Percentiles rank a stretch among this genome's conserved stretches.
phyloP scores from a whole-genome alignment of 1,140 invertebrate genomes.

The Lepidurus couesii region DNA sequence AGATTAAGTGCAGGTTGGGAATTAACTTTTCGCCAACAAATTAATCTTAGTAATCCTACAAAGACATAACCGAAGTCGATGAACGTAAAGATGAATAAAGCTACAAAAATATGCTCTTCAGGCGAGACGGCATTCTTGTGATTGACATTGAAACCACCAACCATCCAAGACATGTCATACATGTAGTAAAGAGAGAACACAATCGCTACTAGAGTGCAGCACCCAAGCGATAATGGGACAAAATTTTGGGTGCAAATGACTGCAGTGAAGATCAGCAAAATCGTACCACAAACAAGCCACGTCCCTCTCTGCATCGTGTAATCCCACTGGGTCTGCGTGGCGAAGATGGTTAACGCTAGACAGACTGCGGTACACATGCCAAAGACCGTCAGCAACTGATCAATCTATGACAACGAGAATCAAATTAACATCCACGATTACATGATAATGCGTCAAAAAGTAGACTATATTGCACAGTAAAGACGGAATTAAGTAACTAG shows the following conservation, averaged over 20 bases:
- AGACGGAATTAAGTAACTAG: conserved; percentile 29
- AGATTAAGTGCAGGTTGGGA: no score
- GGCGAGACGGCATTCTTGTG: conserved; percentile 55
- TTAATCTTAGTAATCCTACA: conserved; percentile 59
- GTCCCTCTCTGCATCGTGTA: conserved; percentile 49
- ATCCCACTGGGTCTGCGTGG: conserved; percentile 47
- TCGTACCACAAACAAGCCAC: conserved; percentile 48
- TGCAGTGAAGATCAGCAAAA: conserved; percentile 50
- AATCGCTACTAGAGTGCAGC: conserved; percentile 50
- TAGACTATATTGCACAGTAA: conserved; percentile 21
- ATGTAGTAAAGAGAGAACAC: conserved; percentile 52
- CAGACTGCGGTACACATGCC: conserved; percentile 47
- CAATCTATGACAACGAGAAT: conserved; percentile 33
- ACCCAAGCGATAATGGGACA: conserved; percentile 41
- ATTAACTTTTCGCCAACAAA: background rate
- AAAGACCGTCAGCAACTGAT: conserved; percentile 46
- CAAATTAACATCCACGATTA: background rate
- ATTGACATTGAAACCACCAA: conserved; percentile 51
- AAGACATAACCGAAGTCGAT: conserved; percentile 83
- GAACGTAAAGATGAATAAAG: conserved; percentile 66
- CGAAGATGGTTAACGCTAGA: conserved; percentile 52
- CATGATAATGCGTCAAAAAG: conserved; percentile 14
- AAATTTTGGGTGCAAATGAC: conserved; percentile 45
- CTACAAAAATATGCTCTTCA: conserved; percentile 70
- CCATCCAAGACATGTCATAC: conserved; percentile 56